A percentile compares a stretch with the other conserved stretches of the same genome.
These are phyloP conservation scores for Artemia franciscana DNA, from an alignment of 1,140 invertebrate species.

Conservation along the genomic window DNA sequence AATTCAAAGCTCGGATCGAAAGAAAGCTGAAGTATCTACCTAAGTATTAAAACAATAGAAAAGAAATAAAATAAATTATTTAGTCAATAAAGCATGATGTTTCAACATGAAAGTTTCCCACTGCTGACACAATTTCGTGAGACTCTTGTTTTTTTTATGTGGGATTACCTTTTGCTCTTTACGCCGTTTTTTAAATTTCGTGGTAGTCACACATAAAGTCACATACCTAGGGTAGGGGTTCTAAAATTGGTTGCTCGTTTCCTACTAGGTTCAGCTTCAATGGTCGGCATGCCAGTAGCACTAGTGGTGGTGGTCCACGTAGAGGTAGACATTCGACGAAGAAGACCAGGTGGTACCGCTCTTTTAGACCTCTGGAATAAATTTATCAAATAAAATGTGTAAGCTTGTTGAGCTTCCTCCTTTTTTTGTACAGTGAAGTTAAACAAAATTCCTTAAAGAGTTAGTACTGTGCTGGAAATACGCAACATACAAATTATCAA, in stretches of 20 bases:
- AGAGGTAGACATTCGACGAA: slow-evolving; percentile 23
- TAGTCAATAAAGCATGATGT: no score
- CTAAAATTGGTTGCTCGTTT: slow-evolving; percentile 26
- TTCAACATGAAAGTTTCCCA: no score
- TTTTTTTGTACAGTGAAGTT: slow-evolving; percentile 23
- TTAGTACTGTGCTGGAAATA: slow-evolving; percentile 27
- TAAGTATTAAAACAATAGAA: no score
- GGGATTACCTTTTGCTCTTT: no score
- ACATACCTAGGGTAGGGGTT: slow-evolving; percentile 17
- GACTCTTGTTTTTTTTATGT: no score
- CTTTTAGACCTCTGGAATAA: slow-evolving; percentile 9
- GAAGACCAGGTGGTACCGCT: slow-evolving; percentile 17
- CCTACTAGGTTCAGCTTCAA: slow-evolving; percentile 23
- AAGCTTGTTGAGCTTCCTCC: slow-evolving; percentile 25
- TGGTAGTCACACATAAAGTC: background rate
- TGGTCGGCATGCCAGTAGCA: slow-evolving; percentile 29
- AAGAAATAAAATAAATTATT: no score
- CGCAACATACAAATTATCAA: no score
- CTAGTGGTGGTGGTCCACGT: slow-evolving; percentile 28
- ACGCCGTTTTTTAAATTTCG: no score
- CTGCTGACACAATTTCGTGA: no score
- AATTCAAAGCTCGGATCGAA: no score
- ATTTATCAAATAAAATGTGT: slow-evolving; percentile 19
- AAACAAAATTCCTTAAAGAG: slow-evolving; percentile 29
- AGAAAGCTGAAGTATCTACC: no score